Percentiles rank a stretch among this genome's conserved stretches.
These are phyloP conservation scores for Meghimatium bilineatum DNA, from an alignment of 2,888 invertebrate species.

Conservation along the genomic window DNA sequence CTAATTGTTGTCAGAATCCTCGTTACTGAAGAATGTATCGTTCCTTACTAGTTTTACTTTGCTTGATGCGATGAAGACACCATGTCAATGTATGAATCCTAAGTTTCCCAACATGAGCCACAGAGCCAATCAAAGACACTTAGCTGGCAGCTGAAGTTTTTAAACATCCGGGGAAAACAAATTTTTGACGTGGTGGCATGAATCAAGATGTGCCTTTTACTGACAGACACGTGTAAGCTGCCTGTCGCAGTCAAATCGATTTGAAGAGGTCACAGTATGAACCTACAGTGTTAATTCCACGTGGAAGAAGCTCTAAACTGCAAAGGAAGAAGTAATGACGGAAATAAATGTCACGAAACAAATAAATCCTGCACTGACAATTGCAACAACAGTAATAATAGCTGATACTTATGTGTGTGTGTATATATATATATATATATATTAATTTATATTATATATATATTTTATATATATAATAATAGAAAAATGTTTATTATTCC, in stretches of 20 bases:
- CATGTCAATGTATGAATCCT: neutral
- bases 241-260: neutral
- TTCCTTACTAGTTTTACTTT: neutral
- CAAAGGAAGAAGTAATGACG: neutral
- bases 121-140: neutral
- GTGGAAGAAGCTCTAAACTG: slow-evolving; percentile 2
- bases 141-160: no score
- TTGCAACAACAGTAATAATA: no score
- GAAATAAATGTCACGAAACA: neutral
- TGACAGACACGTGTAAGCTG: neutral
- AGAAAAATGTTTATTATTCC: no score
- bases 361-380: neutral
- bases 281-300: neutral
- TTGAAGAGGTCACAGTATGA: neutral
- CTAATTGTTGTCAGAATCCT: neutral
- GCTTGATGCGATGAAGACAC: neutral
- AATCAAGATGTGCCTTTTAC: neutral
- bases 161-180: neutral
- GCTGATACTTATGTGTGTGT: no score
- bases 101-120: neutral
- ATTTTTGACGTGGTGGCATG: neutral
- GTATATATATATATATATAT: no score
- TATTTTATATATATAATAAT: no score
- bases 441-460: no score
- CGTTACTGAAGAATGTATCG: neutral